Evolutionary conservation across 2,797 vertebrate species (phyloP), one percentile per base, ranked within the genome.

Genomic region (Oreochromis grahami): DNA sequence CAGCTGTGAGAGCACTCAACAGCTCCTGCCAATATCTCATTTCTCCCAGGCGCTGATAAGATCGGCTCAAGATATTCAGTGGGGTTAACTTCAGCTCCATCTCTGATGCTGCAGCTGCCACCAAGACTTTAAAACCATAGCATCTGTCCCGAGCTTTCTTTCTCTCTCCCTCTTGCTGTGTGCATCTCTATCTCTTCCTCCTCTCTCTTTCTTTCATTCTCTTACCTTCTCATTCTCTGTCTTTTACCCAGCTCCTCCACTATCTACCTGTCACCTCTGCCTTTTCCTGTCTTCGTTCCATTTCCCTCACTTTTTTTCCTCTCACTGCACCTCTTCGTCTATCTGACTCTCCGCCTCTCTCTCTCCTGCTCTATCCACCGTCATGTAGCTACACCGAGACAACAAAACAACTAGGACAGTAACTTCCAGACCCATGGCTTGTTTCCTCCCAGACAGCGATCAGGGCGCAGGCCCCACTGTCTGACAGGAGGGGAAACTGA

Each of bases 21-120:
- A 94, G 97, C 95, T 96, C 94, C 98, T 97, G 98, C 98, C 98
- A 98, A 98, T 98, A 98, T 98, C 98, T 98, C 97, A 99, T 99
- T 98, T 98, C 97, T 98, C 94, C 92, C 95, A 53, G 94, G 86
- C 84, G 91, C 95, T 93, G 98, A 99, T 99, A 99, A 97, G 97
- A 99, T 99, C 98, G 95, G 97, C 96, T 94, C 94, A 93, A 97
- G 97, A 98, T 97, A 97, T 97, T 98, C 97, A 97, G 96, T 96
- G 97, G 97, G 97, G 97, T 97, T 98, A 97, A 96, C 97, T 96
- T 88, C 88, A 51, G 96, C 96, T 96, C 96, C 96, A 94, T 96
- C 96, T 92, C 95, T 93, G 96, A 92, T 89, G 93, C 92, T 94
- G 84, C 92, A 93, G 92, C 94, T 95, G 93, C 94, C 70, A 87